Base-by-base conservation (phyloP, 2,888 invertebrate species). In the Lithophane semibrunnea region DNA sequence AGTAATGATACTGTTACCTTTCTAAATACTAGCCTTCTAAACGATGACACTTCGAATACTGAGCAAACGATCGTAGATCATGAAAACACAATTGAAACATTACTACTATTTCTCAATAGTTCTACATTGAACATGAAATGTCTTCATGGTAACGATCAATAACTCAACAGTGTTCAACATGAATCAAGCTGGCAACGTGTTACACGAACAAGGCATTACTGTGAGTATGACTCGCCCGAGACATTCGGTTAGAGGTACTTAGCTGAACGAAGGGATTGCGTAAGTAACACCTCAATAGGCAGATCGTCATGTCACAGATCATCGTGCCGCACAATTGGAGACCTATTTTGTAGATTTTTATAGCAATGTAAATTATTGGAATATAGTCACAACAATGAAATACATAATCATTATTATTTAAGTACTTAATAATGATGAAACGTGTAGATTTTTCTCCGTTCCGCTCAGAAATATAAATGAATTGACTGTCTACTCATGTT, bases 231-330 rank as follows among this genome's bases (percentile, higher is more conserved):
- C 71, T 79, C 74, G 71, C 71, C 66, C 63, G 47, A 75, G 67
- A 73, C 75, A 74, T 83, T 79, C 52, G 67, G 73, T 74, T 82
- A 72, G 65, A 78, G 54, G 66, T 72, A 74, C 77, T 63, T 63
- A 79, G 65, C 58, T 44, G 77, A 80, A 79, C 80, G 78, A 68
- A 71, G 70, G 44, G 64, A 80, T 88, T 88, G 67, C 83, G 81
- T 80, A 86, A 88, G 77, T 77, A 61, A 75, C 80, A 79, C 69
- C 47, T 83, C 81, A 70, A 83, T 87, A 84, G 71, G 64, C 68
- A 70, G 69, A 82, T 80, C 73, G 79, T 63, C 73, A 63, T 83
- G 79, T 78, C 82, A 83, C 66, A 80, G 77, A 85, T 81, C 80
- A 80, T 79, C 73, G 74, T 75, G 65, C 60, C 29, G 42, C 58